Percentiles rank a stretch among this genome's conserved stretches.
Conservation (phyloP, 2,113 vertebrate species). For the Neogale vison region DNA sequence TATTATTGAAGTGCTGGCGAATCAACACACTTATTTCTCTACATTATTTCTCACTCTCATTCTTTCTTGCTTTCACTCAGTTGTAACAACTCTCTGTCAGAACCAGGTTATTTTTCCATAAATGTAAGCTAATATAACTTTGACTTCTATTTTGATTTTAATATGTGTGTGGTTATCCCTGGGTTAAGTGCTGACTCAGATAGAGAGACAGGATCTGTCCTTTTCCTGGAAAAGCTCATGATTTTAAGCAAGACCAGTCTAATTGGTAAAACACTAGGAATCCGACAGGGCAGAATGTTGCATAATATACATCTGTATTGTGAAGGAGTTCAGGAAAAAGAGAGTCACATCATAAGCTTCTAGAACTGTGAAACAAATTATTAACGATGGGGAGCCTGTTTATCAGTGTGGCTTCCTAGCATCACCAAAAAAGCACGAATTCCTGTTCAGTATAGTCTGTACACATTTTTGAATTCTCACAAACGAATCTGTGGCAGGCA, state of each 20-base stretch:
- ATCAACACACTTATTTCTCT: not conserved
- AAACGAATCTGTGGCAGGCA: constrained; percentile 11
- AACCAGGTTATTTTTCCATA: not conserved
- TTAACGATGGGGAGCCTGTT: not conserved
- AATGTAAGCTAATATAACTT: not conserved
- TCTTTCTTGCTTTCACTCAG: not conserved
- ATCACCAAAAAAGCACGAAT: not conserved
- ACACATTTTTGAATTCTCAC: constrained; percentile 32
- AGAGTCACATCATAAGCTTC: not conserved
- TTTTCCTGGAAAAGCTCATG: not conserved
- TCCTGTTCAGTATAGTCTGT: constrained; percentile 22
- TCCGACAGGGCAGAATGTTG: not conserved
- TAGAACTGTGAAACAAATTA: not conserved
- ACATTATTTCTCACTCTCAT: not conserved
- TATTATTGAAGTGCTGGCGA: not conserved
- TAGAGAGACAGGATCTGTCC: not conserved
- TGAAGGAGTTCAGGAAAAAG: not conserved
- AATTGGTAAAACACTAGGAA: not conserved
- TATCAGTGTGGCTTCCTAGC: not conserved
- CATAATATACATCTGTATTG: not conserved
- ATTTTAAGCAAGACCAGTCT: not conserved
- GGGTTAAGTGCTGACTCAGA: not conserved
- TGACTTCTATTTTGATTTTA: not conserved
- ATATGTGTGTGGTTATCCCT: not conserved
- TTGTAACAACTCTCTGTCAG: not conserved